Evolutionary conservation across 2,888 invertebrate species (phyloP).

Genomic region (Dione vanillae): DNA sequence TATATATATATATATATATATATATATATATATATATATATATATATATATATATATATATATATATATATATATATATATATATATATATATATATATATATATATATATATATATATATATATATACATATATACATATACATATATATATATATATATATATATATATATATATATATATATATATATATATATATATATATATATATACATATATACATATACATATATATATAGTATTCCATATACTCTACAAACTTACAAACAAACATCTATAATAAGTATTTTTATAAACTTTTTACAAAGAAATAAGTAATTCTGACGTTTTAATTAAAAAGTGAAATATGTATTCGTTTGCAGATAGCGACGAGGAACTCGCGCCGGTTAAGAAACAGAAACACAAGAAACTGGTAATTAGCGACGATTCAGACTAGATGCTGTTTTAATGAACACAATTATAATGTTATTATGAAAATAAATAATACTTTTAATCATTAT

Average conservation of each 20-base stretch:
- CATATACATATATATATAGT: not conserved
- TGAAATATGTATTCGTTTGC: constrained; percentile 38
- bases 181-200: too few relatives aligned
- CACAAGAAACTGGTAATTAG: constrained; percentile 68
- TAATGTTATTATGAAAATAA: not conserved
- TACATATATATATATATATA: too few relatives aligned
- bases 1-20: too few relatives aligned
- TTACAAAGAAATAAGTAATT: constrained; percentile 15
- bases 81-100: too few relatives aligned
- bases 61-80: too few relatives aligned
- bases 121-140: too few relatives aligned
- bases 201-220: too few relatives aligned
- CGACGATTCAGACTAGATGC: constrained; percentile 72
- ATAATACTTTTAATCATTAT: too few relatives aligned
- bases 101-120: too few relatives aligned
- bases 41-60: too few relatives aligned
- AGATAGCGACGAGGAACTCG: constrained; percentile 66
- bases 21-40: too few relatives aligned
- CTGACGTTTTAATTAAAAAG: constrained; percentile 39
- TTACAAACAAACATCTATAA: not conserved
- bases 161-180: too few relatives aligned
- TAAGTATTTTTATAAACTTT: not conserved
- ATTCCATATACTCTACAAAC: not conserved
- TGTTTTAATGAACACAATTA: constrained; percentile 29
- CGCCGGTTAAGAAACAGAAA: constrained; percentile 60